phyloP scores from a whole-genome alignment of 2,797 vertebrate species.

The Pelodytes ibericus region DNA sequence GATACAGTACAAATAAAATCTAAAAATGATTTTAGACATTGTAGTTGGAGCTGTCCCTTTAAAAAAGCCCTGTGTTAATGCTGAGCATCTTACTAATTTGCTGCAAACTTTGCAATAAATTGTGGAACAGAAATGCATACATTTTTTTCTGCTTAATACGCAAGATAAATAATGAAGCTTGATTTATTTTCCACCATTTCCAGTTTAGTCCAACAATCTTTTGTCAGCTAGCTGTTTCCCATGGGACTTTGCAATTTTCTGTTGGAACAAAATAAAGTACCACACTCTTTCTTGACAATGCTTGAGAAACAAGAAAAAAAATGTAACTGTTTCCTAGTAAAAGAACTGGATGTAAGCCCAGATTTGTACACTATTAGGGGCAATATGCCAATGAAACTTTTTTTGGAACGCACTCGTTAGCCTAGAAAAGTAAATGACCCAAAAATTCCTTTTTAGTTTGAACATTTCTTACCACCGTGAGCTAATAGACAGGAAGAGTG shows the following conservation, averaged over 20 bases:
- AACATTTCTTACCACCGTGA: too few species aligned
- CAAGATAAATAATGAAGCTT: neutral
- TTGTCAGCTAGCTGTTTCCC: constrained; percentile 16
- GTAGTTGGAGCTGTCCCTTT: too few species aligned
- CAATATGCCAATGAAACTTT: constrained; percentile 33
- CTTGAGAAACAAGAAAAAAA: constrained; percentile 29
- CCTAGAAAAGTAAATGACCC: neutral
- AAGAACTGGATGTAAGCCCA: constrained; percentile 41
- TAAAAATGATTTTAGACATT: too few species aligned
- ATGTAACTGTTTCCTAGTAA: constrained; percentile 21
- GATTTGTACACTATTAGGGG: constrained; percentile 30
- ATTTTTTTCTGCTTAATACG: neutral
- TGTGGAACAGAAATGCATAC: too few species aligned
- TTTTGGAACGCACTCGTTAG: neutral
- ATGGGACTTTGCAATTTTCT: neutral
- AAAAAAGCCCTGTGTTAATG: too few species aligned
- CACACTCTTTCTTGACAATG: constrained; percentile 16
- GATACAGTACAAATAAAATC: too few species aligned
- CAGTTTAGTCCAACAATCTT: neutral
- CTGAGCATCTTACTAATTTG: too few species aligned
- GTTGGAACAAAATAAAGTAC: neutral
- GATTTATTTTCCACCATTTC: neutral
- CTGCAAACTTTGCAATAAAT: too few species aligned
- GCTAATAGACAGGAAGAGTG: too few species aligned
- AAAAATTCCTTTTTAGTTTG: neutral